A percentile compares a stretch with the other conserved stretches of the same genome.
Conservation (phyloP, 2,888 invertebrate genomes). For the Salticus scenicus region DNA sequence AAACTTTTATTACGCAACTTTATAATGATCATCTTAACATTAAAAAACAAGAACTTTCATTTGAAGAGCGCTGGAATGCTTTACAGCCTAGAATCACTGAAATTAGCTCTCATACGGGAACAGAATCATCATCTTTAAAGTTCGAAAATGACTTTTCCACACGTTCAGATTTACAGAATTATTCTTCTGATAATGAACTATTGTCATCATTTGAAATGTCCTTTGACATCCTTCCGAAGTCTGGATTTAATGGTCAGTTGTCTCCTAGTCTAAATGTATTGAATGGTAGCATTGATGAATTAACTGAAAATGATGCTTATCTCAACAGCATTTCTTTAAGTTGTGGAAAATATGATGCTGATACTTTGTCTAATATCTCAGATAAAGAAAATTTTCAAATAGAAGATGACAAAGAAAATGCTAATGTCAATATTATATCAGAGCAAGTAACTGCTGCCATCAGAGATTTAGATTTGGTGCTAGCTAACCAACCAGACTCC, state of each 20-base stretch:
- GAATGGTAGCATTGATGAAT: conserved; percentile 82
- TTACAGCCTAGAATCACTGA: conserved; percentile 71
- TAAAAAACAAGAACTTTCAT: conserved; percentile 78
- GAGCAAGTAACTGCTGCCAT: conserved; percentile 54
- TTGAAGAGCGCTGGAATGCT: conserved; percentile 84
- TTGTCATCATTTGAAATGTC: conserved; percentile 64
- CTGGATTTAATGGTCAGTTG: conserved; percentile 71
- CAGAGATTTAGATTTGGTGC: conserved; percentile 49
- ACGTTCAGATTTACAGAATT: conserved; percentile 22
- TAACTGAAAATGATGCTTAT: conserved; percentile 55
- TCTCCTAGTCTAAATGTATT: conserved; percentile 80
- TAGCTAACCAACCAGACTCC: conserved; percentile 26
- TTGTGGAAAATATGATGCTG: conserved; percentile 23
- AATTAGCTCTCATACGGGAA: conserved; percentile 10
- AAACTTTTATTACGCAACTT: conserved; percentile 78
- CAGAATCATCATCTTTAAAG: conserved; percentile 17
- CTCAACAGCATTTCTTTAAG: conserved; percentile 30
- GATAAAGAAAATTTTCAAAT: conserved; percentile 25
- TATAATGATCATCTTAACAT: conserved; percentile 71
- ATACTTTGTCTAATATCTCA: conserved; percentile 25
- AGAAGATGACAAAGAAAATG: conserved; percentile 9
- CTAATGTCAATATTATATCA: background rate
- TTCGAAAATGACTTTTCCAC: conserved; percentile 59
- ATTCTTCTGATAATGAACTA: conserved; percentile 46
- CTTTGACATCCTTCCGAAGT: conserved; percentile 29